Evolutionary conservation across 2,797 vertebrate genomes (phyloP), one percentile per base, ranked within the genome.

Genomic region (Enteromius fasciolatus): DNA sequence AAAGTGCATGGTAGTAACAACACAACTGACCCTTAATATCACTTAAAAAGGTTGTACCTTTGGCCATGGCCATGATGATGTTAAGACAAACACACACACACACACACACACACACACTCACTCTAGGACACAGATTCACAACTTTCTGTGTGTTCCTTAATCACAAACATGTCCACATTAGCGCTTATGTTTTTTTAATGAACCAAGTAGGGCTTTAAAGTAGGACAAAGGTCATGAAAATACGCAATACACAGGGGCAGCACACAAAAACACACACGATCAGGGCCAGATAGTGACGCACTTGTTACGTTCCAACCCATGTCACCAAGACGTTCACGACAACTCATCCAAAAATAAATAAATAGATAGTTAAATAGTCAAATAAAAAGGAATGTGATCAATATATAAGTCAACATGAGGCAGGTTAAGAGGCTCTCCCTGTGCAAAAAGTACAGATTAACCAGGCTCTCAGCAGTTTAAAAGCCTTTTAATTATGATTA

Each of bases 401-500:
- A 78, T 83, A 82, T 31, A 68, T 20, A 67, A 78, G 76, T 67
- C 17, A 33, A 67, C 68, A 69, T 2, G 64, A 46, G 12, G 28
- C 70, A 80, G 23, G 36, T 75, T 57, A 64, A 81, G 61, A 46
- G 36, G 73, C 57, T 83, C 80, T 77, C 33, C 72, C 66, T 78
- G 72, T 61, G 63, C 78, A 79, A 85, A 87, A 93, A 90, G 85
- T 78, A 88, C 86, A 92, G 89, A 92, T 92, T 86, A 88, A 93
- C 88, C 90, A 91, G 77, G 78, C 89, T 88, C 86, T 89, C 78
- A 87, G 90, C 89, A 0, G 91, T 93, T 91, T 54, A 88, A 93
- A 94, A 93, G 90, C 88, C 80, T 89, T 93, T 94, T 94, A 94
- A 94, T 64, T 64, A 33, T 94, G 89, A 92, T 91, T 84, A n/a